Evolutionary conservation across 2,113 vertebrate genomes (phyloP), one percentile per base, ranked within the genome.

Genomic region (Natator depressus): DNA sequence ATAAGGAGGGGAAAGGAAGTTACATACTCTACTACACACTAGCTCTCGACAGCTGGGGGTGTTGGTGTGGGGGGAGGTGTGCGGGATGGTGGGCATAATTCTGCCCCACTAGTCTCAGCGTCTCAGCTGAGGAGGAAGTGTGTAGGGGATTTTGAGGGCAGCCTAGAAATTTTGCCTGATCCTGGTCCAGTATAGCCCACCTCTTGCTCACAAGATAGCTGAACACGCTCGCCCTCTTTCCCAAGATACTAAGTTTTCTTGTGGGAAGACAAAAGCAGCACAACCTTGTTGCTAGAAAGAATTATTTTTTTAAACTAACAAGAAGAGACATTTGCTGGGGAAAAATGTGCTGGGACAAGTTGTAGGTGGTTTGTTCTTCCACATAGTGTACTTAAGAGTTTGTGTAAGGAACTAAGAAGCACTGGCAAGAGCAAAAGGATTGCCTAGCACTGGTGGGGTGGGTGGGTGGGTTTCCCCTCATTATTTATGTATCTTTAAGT

Each of bases 401-500:
- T 87, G 55, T 83, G 62, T 82, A 49, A 88, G 85, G 88, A 76
- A 75, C 19, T 62, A 50, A 72, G 42, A 51, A 88, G 57, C 75
- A 82, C 0, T 0, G 65, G 1, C 54, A 27, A 49, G 38, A 86
- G 81, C 82, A 84, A 79, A n/a, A 85, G 72, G 50, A 25, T 31
- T 38, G 0, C 8, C 24, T 54, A 79, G 31, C 4, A 2, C 1
- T 88, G 51, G 75, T 65, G 62, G 72, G 27, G 88, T 16, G 87
- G 27, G 88, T 16, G 87, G 31, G 20, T 50, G 19, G 3, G 69
- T 69, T 89, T 83, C 57, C 17, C 79, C 75, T 35, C 79, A 42
- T 29, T 65, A 22, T 75, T 59, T 89, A 42, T 5, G 0, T 88
- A 2, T 90, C 89, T 91, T 69, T 47, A 93, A 82, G n/a, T 76